Percentiles rank a stretch among this genome's conserved stretches.
phyloP scores from a whole-genome alignment of 2,113 vertebrate genomes.

The Phrynosoma platyrhinos region DNA sequence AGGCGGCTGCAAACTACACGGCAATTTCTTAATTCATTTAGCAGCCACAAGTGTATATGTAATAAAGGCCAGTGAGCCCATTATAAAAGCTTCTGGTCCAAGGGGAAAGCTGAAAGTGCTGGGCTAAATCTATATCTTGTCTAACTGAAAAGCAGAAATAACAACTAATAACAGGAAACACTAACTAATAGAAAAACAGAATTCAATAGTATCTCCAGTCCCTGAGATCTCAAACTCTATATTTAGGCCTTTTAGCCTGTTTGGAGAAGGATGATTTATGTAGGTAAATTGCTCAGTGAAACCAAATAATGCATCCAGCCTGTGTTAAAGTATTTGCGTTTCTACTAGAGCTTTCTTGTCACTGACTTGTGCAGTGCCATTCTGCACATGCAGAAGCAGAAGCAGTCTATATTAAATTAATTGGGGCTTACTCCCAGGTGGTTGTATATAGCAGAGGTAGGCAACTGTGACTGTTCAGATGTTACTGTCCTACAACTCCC shows the following conservation, averaged over 20 bases:
- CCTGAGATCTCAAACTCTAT: background rate
- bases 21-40: slow-evolving; percentile 43
- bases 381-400: background rate
- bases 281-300: background rate
- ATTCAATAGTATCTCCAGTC: slow-evolving; percentile 23
- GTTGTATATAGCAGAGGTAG: background rate
- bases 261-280: slow-evolving; percentile 27
- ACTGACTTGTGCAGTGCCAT: background rate
- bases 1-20: slow-evolving; percentile 21
- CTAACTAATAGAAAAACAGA: slow-evolving; percentile 45
- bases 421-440: background rate
- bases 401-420: background rate
- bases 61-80: slow-evolving; percentile 39
- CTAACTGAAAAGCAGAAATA: slow-evolving; percentile 35
- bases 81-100: slow-evolving; percentile 41
- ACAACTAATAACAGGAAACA: slow-evolving; percentile 41
- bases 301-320: slow-evolving; percentile 5
- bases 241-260: slow-evolving; percentile 22
- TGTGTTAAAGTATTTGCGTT: background rate
- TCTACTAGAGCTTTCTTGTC: background rate
- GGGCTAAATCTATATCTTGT: slow-evolving; percentile 27
- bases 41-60: slow-evolving; percentile 5
- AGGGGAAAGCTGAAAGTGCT: slow-evolving; percentile 21
- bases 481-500: no score
- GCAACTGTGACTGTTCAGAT: no score